A percentile compares a stretch with the other conserved stretches of the same genome.
These are phyloP conservation scores for Hemiprocne comata DNA, from an alignment of 2,113 vertebrate species.

Conservation along the genomic window DNA sequence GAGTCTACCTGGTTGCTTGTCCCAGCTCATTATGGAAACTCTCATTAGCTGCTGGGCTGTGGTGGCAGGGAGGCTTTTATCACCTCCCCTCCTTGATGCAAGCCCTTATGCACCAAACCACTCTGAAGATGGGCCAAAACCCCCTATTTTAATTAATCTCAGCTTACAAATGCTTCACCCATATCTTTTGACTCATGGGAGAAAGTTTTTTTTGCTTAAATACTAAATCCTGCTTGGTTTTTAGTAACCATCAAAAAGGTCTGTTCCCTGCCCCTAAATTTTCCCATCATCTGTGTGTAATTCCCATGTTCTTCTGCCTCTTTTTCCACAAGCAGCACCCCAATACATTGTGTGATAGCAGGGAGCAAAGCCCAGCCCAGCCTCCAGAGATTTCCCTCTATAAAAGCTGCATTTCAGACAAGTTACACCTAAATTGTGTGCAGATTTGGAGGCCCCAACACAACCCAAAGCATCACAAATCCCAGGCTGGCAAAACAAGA, in stretches of 20 bases:
- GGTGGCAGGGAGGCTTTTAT: background rate
- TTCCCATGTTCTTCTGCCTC: background rate
- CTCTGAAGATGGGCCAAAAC: background rate
- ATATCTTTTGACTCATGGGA: background rate
- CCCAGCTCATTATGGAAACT: background rate
- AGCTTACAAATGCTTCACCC: background rate
- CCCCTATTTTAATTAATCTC: background rate
- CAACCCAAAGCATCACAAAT: background rate
- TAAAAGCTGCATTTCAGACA: background rate
- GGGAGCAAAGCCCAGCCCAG: background rate
- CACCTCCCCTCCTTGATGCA: background rate
- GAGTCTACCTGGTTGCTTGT: background rate
- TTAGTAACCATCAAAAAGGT: background rate
- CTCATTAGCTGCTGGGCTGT: background rate
- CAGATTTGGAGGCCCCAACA: background rate
- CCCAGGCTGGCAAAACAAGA: background rate
- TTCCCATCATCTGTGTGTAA: background rate
- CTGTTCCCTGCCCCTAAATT: background rate
- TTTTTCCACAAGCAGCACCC: background rate
- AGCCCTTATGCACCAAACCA: background rate
- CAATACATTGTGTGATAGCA: background rate
- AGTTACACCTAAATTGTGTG: fast-evolving
- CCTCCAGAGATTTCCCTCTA: background rate
- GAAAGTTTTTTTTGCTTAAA: background rate
- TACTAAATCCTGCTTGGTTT: background rate